Evolutionary conservation across 1,140 invertebrate species (phyloP).

Genomic region (Lysiphlebus fabarum): DNA sequence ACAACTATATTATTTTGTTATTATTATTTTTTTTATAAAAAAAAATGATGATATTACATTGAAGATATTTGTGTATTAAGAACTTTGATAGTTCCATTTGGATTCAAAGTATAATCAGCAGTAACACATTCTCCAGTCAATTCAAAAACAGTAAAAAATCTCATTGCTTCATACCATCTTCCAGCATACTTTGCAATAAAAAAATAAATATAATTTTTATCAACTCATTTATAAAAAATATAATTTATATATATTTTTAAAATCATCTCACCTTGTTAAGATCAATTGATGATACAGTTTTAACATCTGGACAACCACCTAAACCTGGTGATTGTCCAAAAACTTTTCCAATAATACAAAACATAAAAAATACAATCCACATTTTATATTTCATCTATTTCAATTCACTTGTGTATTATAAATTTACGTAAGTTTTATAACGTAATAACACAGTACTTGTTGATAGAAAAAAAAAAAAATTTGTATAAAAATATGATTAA

Average conservation of each 20-base stretch:
- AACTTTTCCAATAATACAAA: background rate
- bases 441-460: too few species aligned
- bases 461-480: too few species aligned
- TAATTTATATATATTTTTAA: background rate
- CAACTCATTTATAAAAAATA: background rate
- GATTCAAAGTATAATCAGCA: conserved; percentile 58
- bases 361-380: background rate
- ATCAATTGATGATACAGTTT: conserved; percentile 36
- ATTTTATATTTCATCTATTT: background rate
- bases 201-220: too few species aligned
- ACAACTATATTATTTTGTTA: conserved; percentile 22
- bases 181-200: conserved; percentile 61
- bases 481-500: too few species aligned
- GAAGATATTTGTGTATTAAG: conserved; percentile 57
- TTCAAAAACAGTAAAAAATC: conserved; percentile 68
- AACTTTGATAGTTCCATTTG: conserved; percentile 59
- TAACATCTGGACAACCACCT: conserved; percentile 36
- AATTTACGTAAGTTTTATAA: too few species aligned
- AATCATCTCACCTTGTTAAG: conserved; percentile 29
- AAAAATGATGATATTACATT: conserved; percentile 54
- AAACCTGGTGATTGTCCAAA: conserved; percentile 14
- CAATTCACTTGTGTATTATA: too few species aligned
- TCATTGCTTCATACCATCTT: conserved; percentile 68
- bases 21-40: too few species aligned
- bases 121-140: conserved; percentile 66